Evolutionary conservation across 2,888 invertebrate species (phyloP).

Genomic region (Tethea ocularis): DNA sequence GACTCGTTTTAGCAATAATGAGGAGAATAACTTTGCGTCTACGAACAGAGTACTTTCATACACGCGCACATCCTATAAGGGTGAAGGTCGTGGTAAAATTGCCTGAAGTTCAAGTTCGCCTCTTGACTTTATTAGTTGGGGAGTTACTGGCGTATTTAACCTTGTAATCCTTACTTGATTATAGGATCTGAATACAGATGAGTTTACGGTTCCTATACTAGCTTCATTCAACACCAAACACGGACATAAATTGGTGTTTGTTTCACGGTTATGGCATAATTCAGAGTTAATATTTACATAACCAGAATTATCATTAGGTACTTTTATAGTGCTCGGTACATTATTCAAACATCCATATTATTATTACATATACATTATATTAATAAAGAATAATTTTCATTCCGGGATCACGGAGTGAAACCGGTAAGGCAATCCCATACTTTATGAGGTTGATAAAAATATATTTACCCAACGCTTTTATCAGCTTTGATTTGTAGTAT

Average conservation of each 20-base stretch:
- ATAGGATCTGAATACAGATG: constrained; percentile 13
- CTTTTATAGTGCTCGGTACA: too few relatives aligned
- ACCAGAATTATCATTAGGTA: too few relatives aligned
- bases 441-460: background rate
- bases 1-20: background rate
- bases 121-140: constrained; percentile 31
- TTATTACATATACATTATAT: too few relatives aligned
- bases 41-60: background rate
- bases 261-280: too few relatives aligned
- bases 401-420: too few relatives aligned
- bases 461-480: background rate
- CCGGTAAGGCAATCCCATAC: too few relatives aligned
- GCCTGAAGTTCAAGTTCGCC: constrained; percentile 18
- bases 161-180: constrained; percentile 16
- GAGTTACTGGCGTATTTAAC: constrained; percentile 19
- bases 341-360: too few relatives aligned
- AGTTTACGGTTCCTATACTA: background rate
- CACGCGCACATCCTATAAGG: background rate
- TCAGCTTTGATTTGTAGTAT: background rate
- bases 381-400: too few relatives aligned
- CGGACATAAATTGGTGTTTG: background rate
- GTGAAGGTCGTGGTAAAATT: constrained; percentile 20
- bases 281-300: too few relatives aligned
- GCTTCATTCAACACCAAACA: background rate
- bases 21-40: constrained; percentile 3